These are phyloP conservation scores for Nannobrachium achirus DNA, from an alignment of 2,113 vertebrate species.

Conservation along the genomic window DNA sequence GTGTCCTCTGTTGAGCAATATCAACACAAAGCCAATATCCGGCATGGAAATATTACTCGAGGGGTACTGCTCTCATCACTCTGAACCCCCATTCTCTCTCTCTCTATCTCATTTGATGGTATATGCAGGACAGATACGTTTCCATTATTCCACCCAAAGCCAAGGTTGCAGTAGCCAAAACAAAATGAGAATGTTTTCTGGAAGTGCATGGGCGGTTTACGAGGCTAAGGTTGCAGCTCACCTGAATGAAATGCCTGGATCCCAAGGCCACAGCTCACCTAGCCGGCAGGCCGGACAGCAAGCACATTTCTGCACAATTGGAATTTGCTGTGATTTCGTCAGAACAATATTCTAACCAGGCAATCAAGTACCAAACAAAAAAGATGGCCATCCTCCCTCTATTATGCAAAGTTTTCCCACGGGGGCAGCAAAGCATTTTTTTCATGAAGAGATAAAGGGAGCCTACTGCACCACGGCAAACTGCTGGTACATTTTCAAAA, in stretches of 20 bases:
- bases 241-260: too few species aligned
- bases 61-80: constrained; percentile 52
- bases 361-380: constrained; percentile 40
- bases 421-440: constrained; percentile 48
- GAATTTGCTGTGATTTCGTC: constrained; percentile 57
- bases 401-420: constrained; percentile 61
- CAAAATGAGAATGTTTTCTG: too few species aligned
- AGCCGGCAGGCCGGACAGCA: constrained; percentile 48
- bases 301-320: constrained; percentile 46
- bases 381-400: constrained; percentile 53
- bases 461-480: constrained; percentile 19
- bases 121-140: constrained; percentile 31
- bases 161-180: too few species aligned
- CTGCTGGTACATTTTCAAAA: constrained; percentile 12
- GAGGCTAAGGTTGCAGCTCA: too few species aligned
- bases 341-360: constrained; percentile 44
- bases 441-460: constrained; percentile 47
- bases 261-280: too few species aligned
- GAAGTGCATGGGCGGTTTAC: too few species aligned
- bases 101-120: constrained; percentile 43
- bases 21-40: constrained; percentile 76
- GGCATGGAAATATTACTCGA: constrained; percentile 69
- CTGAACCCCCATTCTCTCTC: constrained; percentile 41
- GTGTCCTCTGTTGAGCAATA: constrained; percentile 32
- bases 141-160: constrained; percentile 37